These are phyloP conservation scores for Lophius americanus DNA, from an alignment of 2,797 vertebrate species.

Conservation along the genomic window DNA sequence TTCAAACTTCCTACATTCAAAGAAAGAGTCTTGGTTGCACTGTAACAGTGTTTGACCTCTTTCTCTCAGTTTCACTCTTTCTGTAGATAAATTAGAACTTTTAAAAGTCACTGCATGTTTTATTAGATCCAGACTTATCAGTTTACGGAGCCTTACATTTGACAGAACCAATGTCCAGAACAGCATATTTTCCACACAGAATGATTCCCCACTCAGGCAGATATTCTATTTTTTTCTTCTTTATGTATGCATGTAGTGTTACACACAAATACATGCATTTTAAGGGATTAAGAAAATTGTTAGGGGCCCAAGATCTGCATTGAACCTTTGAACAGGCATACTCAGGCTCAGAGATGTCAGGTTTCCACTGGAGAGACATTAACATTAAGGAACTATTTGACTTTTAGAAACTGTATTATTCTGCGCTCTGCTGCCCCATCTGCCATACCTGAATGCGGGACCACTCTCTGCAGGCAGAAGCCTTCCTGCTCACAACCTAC, in stretches of 20 bases:
- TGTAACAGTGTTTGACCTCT: neutral
- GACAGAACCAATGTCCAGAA: conserved; percentile 12
- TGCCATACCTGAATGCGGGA: no score
- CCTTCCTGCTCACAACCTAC: no score
- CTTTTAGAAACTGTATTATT: no score
- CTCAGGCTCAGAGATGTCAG: no score
- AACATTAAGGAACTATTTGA: no score
- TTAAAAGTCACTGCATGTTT: conserved; percentile 5
- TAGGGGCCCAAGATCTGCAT: conserved; percentile 42
- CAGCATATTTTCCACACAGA: conserved; percentile 21
- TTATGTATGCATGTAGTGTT: no score
- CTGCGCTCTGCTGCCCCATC: no score
- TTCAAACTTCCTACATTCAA: conserved; percentile 2
- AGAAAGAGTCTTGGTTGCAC: neutral
- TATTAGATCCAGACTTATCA: conserved; percentile 20
- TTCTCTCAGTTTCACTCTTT: conserved; percentile 5
- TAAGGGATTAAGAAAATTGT: conserved; percentile 84
- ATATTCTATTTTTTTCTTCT: no score
- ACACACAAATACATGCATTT: conserved; percentile 55
- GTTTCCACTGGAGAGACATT: no score
- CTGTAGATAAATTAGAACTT: conserved; percentile 3
- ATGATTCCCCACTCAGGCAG: neutral
- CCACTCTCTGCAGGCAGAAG: no score
- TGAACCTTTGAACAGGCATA: neutral
- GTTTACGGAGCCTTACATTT: conserved; percentile 5